Evolutionary conservation across 2,888 invertebrate genomes (phyloP).

Genomic region (Cryptosula pallasiana): DNA sequence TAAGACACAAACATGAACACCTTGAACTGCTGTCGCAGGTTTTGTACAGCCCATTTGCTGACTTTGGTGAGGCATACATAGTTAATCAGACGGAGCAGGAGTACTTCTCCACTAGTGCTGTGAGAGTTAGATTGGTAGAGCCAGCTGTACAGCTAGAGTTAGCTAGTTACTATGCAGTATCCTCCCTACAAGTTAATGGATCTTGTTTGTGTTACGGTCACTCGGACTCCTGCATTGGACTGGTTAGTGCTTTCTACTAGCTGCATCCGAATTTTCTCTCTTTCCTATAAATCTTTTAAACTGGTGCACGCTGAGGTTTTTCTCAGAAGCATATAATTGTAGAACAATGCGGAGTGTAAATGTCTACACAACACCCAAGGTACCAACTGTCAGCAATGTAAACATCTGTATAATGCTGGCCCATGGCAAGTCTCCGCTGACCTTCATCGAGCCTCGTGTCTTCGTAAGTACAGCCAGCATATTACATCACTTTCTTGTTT

Average conservation of each 20-base stretch:
- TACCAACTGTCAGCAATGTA: conserved; percentile 32
- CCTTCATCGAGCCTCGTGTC: not conserved
- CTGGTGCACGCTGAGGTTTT: too few relatives aligned
- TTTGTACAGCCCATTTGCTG: conserved; percentile 28
- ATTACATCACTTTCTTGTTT: too few relatives aligned
- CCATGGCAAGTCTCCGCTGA: conserved; percentile 30
- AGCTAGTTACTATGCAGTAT: conserved; percentile 33
- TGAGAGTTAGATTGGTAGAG: conserved; percentile 30
- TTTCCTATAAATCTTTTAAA: too few relatives aligned
- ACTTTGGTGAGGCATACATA: conserved; percentile 29
- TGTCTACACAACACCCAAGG: conserved; percentile 35
- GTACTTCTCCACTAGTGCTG: conserved; percentile 29
- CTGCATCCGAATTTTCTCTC: too few relatives aligned
- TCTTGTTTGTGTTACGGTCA: conserved; percentile 35
- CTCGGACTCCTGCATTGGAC: conserved; percentile 31
- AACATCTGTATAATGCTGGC: conserved; percentile 34
- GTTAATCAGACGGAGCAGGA: conserved; percentile 26
- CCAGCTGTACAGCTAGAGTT: conserved; percentile 30
- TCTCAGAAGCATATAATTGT: too few relatives aligned
- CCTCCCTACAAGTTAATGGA: conserved; percentile 33
- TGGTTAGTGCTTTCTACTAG: too few relatives aligned
- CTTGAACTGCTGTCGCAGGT: conserved; percentile 31
- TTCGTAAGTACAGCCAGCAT: too few relatives aligned
- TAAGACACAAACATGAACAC: too few relatives aligned
- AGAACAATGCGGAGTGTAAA: conserved; percentile 32